Base-by-base conservation (phyloP, 1,140 invertebrate genomes). In the Magallana ariakensis region DNA sequence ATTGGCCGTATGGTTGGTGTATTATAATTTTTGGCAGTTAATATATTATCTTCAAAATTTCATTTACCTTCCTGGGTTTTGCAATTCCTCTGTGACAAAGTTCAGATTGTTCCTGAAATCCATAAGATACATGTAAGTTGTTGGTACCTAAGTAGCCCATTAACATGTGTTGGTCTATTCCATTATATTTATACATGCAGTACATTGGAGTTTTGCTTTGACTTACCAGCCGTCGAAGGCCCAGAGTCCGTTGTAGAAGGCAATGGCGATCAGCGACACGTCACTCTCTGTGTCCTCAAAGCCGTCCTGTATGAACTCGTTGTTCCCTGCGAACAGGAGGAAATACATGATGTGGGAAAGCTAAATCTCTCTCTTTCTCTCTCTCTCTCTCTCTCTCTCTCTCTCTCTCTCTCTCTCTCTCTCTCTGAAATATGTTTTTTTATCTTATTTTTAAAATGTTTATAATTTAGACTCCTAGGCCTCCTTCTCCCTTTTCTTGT, bases 21-120 rank as follows among this genome's bases (percentile, higher is more conserved):
- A n/a, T n/a, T n/a, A n/a, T n/a, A n/a, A n/a, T n/a, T n/a, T n/a
- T n/a, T n/a, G n/a, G n/a, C n/a, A n/a, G n/a, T n/a, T n/a, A n/a
- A n/a, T n/a, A n/a, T n/a, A n/a, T n/a, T n/a, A n/a, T n/a, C n/a
- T n/a, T n/a, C n/a, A n/a, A n/a, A n/a, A n/a, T n/a, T n/a, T n/a
- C 3, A 4, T 22, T 96, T 96, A 98, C 97, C 96, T 96, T 94
- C 97, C 97, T n/a, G 98, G 98, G 93, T 99, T 96, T 94, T 98
- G 97, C 0, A 99, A 94, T 95, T 99, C 98, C 95, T 99, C 98
- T 0, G 98, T 95, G 46, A 95, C 94, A 90, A 94, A 95, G 84
- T 95, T 95, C 75, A 95, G 89, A 89, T 95, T 95, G 85, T 94
- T 95, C 92, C 93, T 94, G 86, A 16, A 90, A 93, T 11, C 22